Percentiles rank a stretch among this genome's conserved stretches.
phyloP scores from a whole-genome alignment of 1,140 invertebrate species.

The Penaeus indicus region DNA sequence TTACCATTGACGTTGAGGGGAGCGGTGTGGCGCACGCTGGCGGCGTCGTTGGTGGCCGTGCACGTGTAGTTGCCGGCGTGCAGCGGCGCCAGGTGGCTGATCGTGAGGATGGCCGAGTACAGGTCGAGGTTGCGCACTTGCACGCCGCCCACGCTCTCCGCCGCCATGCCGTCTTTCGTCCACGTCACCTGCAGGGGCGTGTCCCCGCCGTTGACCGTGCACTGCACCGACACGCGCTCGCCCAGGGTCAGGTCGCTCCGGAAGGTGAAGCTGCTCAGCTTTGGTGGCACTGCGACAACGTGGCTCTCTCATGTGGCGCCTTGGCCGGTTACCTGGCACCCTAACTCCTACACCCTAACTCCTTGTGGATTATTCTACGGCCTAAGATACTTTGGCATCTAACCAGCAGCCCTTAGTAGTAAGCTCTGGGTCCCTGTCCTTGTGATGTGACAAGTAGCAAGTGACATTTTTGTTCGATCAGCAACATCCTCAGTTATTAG shows the following conservation, averaged over 20 bases:
- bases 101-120: conserved; percentile 51
- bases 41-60: conserved; percentile 80
- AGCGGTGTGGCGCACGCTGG: conserved; percentile 82
- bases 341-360: no score
- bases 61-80: conserved; percentile 88
- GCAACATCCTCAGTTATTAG: no score
- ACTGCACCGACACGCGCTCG: conserved; percentile 60
- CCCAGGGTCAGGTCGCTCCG: conserved; percentile 58
- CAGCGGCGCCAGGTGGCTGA: conserved; percentile 69
- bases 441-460: no score
- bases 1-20: conserved; percentile 78
- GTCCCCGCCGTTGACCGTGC: conserved; percentile 84
- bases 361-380: no score
- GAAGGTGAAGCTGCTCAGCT: conserved; percentile 56
- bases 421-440: no score
- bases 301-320: conserved; percentile 11
- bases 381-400: no score
- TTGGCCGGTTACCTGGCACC: not conserved
- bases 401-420: no score
- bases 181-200: conserved; percentile 82
- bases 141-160: conserved; percentile 75
- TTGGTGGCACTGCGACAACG: conserved; percentile 61
- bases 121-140: conserved; percentile 72
- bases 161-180: conserved; percentile 80
- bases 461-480: no score